Conservation (phyloP, 2,888 invertebrate species). For the Megaustenia siamemsis region DNA sequence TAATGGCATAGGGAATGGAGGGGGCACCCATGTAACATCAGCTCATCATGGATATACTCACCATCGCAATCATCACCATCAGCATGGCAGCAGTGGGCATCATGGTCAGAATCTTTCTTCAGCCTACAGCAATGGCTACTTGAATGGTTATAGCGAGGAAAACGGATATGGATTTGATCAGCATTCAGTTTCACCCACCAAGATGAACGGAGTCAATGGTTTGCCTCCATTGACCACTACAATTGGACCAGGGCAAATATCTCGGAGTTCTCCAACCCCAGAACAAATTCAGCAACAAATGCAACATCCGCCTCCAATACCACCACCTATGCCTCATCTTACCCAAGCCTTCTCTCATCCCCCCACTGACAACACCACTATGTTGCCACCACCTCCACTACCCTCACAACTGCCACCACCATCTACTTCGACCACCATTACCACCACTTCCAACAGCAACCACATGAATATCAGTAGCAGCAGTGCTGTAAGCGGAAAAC, state of each 20-base stretch:
- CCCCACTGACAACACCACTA: conserved; percentile 29
- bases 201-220: conserved; percentile 32
- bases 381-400: conserved; percentile 33
- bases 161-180: conserved; percentile 45
- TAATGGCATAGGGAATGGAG: background rate
- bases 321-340: conserved; percentile 38
- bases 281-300: conserved; percentile 54
- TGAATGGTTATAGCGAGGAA: conserved; percentile 51
- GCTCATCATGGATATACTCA: conserved; percentile 16
- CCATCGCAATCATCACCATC: conserved; percentile 33
- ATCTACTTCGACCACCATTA: background rate
- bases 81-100: conserved; percentile 25
- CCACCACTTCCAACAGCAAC: conserved; percentile 4
- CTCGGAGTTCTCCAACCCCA: conserved; percentile 46
- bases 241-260: conserved; percentile 20
- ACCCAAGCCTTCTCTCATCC: conserved; percentile 42
- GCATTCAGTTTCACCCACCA: conserved; percentile 44
- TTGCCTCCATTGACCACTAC: background rate
- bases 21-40: conserved; percentile 4
- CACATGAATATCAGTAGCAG: background rate
- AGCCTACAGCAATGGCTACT: conserved; percentile 48
- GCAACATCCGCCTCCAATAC: conserved; percentile 52
- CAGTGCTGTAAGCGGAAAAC: conserved; percentile 19
- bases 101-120: background rate
- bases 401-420: conserved; percentile 9